Evolutionary conservation across 2,888 invertebrate genomes (phyloP), one percentile per base, ranked within the genome.

Genomic region (Cryptops parisi): DNA sequence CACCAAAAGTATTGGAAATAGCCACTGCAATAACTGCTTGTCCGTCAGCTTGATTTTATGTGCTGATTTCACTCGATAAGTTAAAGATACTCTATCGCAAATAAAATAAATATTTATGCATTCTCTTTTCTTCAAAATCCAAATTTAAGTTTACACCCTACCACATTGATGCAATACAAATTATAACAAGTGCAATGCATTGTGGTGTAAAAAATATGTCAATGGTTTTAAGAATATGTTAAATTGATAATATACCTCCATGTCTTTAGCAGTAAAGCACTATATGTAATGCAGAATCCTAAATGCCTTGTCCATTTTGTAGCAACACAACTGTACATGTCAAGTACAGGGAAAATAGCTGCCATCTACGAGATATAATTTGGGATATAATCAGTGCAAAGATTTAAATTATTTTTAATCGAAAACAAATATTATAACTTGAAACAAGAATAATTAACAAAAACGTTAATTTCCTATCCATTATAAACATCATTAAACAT

Each of bases 301-400:
- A 91, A 76, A 70, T 93, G 90, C 3, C 90, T 77, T 1, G 87
- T 84, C 91, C 91, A 91, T 69, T 90, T 89, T 6, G 88, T 87
- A 6, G 86, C 83, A 60, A 89, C 82, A 68, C 93, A 93, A 33
- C 84, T 81, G 62, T 82, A 81, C 64, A 78, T 78, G 64, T 87
- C 87, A 63, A 90, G 72, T 46, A 87, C 84, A 6, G 88, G 86
- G 68, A 88, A 91, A 65, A 90, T 86, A 24, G 89, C 84, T 43
- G 87, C 87, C 85, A 90, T 90, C 89, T 90, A 70, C 9, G 70
- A 59, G 55, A n/a, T n/a, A n/a, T n/a, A n/a, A n/a, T n/a, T n/a
- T n/a, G n/a, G 54, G 55, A 52, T 22, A 19, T 39, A n/a, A n/a
- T n/a, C n/a, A n/a, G n/a, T n/a, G n/a, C n/a, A n/a, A n/a, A n/a